A percentile compares a stretch with the other conserved stretches of the same genome.
These are phyloP conservation scores for Drosophila nasuta DNA, from an alignment of 1,140 invertebrate genomes.

Conservation along the genomic window DNA sequence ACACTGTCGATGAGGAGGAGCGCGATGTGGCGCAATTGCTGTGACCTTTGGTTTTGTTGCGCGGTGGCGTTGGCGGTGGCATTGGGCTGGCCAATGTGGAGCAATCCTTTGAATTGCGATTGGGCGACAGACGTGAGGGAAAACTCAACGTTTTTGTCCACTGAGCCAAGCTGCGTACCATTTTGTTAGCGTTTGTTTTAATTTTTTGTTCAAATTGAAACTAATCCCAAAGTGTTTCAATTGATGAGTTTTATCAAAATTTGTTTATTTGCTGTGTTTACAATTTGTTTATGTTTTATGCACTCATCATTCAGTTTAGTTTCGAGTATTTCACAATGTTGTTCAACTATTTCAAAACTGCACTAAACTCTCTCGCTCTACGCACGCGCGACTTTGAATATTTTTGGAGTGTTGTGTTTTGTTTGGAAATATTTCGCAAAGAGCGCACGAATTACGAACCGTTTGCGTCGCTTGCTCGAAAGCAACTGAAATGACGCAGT, in stretches of 20 bases:
- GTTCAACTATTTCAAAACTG: slow-evolving; percentile 63
- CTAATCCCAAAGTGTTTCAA: slow-evolving; percentile 73
- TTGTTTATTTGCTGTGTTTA: slow-evolving; percentile 33
- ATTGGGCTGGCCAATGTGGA: slow-evolving; percentile 85
- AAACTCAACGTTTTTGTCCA: slow-evolving; percentile 95
- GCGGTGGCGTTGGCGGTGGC: slow-evolving; percentile 85
- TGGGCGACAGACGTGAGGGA: slow-evolving; percentile 91
- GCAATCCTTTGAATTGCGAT: slow-evolving; percentile 90
- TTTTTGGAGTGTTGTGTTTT: slow-evolving; percentile 19
- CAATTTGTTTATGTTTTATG: slow-evolving; percentile 33
- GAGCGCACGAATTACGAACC: slow-evolving; percentile 55
- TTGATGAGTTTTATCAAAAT: slow-evolving; percentile 5
- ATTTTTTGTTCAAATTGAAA: slow-evolving; percentile 41
- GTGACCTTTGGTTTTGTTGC: slow-evolving; percentile 84
- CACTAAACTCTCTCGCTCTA: slow-evolving; percentile 61
- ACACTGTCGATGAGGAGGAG: slow-evolving; percentile 85
- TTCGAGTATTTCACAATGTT: slow-evolving; percentile 53
- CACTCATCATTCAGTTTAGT: slow-evolving; percentile 43
- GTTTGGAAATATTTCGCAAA: slow-evolving; percentile 6
- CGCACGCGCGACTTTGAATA: slow-evolving; percentile 66
- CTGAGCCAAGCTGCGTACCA: slow-evolving; percentile 93
- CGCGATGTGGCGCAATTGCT: slow-evolving; percentile 77
- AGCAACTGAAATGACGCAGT: slow-evolving; percentile 72
- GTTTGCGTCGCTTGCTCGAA: slow-evolving; percentile 65
- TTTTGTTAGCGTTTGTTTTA: slow-evolving; percentile 81